These are phyloP conservation scores for Xestobium rufovillosum DNA, from an alignment of 2,888 invertebrate genomes.

Conservation along the genomic window DNA sequence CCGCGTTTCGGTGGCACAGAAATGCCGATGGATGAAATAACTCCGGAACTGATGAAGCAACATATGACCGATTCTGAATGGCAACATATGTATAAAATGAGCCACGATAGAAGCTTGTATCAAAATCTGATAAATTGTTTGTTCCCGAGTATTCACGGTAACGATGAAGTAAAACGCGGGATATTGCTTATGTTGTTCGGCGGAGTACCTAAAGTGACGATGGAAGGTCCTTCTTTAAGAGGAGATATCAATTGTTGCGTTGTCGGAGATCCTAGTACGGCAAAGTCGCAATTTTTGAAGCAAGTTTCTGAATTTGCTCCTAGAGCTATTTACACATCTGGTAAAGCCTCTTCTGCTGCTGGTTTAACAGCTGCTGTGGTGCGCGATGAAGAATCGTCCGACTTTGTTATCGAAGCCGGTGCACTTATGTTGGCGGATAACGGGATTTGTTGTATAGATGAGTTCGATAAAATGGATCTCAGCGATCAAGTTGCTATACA, in stretches of 20 bases:
- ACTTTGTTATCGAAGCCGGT: conserved; percentile 99
- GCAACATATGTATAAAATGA: conserved; percentile 95
- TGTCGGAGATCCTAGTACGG: conserved; percentile 98
- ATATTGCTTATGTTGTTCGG: conserved; percentile 89
- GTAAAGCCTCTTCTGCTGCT: conserved; percentile 96
- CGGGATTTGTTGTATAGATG: conserved; percentile 97
- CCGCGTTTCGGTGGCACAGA: conserved; percentile 84
- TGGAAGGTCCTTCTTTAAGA: conserved; percentile 77
- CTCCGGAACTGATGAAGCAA: conserved; percentile 84
- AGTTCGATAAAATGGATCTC: conserved; percentile 99
- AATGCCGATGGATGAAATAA: conserved; percentile 76
- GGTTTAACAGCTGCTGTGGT: conserved; percentile 99
- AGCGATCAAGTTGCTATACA: conserved; percentile 94
- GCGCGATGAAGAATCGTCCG: conserved; percentile 93
- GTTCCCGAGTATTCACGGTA: conserved; percentile 95
- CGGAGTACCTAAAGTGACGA: conserved; percentile 90
- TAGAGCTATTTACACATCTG: conserved; percentile 95
- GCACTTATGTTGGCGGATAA: conserved; percentile 99
- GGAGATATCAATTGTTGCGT: conserved; percentile 98
- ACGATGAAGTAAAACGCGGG: conserved; percentile 88
- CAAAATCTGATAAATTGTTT: conserved; percentile 83
- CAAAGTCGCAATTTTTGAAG: conserved; percentile 95
- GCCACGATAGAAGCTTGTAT: conserved; percentile 85
- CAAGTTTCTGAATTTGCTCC: conserved; percentile 91
- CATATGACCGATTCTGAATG: conserved; percentile 93